These are phyloP conservation scores for Asobara japonica DNA, from an alignment of 1,140 invertebrate genomes.

Conservation along the genomic window DNA sequence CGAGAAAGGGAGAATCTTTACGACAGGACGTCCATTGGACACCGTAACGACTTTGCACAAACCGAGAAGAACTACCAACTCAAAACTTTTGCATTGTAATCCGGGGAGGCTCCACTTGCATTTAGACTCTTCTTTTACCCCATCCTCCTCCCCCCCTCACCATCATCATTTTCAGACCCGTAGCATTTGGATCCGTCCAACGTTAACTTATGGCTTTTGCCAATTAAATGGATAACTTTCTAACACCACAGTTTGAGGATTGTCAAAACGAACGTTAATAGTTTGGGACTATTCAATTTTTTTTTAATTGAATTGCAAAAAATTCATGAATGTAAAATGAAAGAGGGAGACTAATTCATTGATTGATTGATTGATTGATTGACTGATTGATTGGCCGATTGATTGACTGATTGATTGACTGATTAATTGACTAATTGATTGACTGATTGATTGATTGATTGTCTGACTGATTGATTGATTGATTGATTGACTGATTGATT, in stretches of 20 bases:
- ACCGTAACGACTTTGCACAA: slow-evolving; percentile 32
- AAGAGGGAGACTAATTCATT: no score
- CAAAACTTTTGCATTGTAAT: slow-evolving; percentile 55
- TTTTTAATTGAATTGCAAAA: no score
- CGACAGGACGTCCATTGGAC: slow-evolving; percentile 23
- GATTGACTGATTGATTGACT: no score
- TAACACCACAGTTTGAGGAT: background rate
- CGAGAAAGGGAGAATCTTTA: slow-evolving; percentile 10
- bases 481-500: no score
- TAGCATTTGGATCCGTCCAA: background rate
- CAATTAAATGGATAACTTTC: slow-evolving; percentile 45
- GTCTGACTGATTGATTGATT: no score
- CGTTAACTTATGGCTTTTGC: slow-evolving; percentile 16
- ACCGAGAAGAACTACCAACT: slow-evolving; percentile 28
- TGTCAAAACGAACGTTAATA: no score
- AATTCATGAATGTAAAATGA: no score
- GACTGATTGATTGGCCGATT: no score
- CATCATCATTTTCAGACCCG: slow-evolving; percentile 10
- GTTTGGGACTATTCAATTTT: no score
- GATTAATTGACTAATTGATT: no score
- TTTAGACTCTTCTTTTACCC: slow-evolving; percentile 23
- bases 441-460: no score
- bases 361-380: no score
- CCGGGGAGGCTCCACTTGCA: slow-evolving; percentile 21
- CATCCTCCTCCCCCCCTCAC: background rate